Conservation (phyloP, 2,888 invertebrate genomes). For the Dastarcus helophoroides region DNA sequence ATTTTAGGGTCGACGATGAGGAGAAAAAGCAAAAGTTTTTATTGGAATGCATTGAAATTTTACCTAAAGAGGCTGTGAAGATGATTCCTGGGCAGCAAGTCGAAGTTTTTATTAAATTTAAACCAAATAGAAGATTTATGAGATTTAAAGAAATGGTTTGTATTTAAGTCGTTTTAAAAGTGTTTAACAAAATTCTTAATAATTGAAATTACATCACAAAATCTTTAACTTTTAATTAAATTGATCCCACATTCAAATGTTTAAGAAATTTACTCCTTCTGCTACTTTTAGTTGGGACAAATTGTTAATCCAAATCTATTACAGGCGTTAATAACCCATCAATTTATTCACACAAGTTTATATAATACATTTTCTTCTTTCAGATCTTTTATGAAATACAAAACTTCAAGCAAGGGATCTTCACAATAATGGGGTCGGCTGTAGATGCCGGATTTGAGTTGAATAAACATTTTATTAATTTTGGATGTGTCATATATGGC, state of each 20-base stretch:
- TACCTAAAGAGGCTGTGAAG: slow-evolving; percentile 24
- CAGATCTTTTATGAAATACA: slow-evolving; percentile 41
- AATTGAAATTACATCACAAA: too few relatives aligned
- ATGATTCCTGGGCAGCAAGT: slow-evolving; percentile 29
- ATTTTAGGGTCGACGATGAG: too few relatives aligned
- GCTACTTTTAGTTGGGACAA: too few relatives aligned
- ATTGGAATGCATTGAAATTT: slow-evolving; percentile 22
- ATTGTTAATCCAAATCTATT: too few relatives aligned
- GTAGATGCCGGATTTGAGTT: slow-evolving; percentile 41
- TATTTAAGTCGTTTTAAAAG: too few relatives aligned
- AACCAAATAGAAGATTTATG: slow-evolving; percentile 28
- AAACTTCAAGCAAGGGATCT: slow-evolving; percentile 40
- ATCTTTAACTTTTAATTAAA: too few relatives aligned
- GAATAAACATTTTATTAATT: slow-evolving; percentile 39
- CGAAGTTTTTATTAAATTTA: slow-evolving; percentile 31
- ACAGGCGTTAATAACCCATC: too few relatives aligned
- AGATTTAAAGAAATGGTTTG: slow-evolving; percentile 30
- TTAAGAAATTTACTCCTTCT: too few relatives aligned
- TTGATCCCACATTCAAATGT: too few relatives aligned
- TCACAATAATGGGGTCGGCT: slow-evolving; percentile 41
- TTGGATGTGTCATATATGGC: slow-evolving; percentile 42
- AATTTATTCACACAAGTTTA: too few relatives aligned
- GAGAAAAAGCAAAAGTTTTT: slow-evolving; percentile 11
- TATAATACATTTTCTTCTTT: too few relatives aligned
- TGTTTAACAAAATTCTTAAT: too few relatives aligned